Evolutionary conservation across 2,888 invertebrate genomes (phyloP), one percentile per base, ranked within the genome.

Genomic region (Acleris cristana): DNA sequence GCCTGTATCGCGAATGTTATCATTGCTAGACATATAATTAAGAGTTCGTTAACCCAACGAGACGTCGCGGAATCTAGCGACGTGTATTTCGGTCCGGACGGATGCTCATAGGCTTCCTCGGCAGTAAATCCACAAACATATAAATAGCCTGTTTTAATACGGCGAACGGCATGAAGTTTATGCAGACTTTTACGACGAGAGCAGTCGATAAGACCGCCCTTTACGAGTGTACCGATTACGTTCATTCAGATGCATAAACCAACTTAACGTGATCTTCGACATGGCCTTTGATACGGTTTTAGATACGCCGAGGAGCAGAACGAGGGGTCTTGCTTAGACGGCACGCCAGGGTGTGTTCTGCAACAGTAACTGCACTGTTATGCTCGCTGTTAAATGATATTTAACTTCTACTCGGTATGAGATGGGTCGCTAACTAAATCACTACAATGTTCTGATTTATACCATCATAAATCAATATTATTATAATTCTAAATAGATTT

Each of bases 11-110:
- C 49, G 48, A 61, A 61, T 62, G 65, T 61, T 62, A 61, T 65
- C 60, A 69, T 62, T 62, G 64, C 57, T 44, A 63, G 54, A 48
- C 58, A 69, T 66, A 60, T 68, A 65, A 68, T 66, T 63, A 79
- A 72, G 78, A 83, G 90, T 86, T 88, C 90, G 82, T 88, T 86
- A 85, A 89, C 88, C 90, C 85, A 78, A 60, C 86, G 86, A 87
- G 92, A 90, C 91, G 91, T 88, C 90, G 90, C 88, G 91, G 92
- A 91, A 92, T 92, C 88, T 87, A 88, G 85, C 83, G 78, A 80
- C 77, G 85, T 76, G 86, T 92, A 92, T 92, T 92, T 92, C 81
- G 83, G 91, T 89, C 81, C 78, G 74, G 75, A 73, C 89, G 89
- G 88, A 88, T 86, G 85, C 86, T 79, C 84, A 79, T 84, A 86